Percentiles rank a stretch among this genome's conserved stretches.
These are phyloP conservation scores for Trypoxylon attenuatum DNA, from an alignment of 2,888 invertebrate species.

Conservation along the genomic window DNA sequence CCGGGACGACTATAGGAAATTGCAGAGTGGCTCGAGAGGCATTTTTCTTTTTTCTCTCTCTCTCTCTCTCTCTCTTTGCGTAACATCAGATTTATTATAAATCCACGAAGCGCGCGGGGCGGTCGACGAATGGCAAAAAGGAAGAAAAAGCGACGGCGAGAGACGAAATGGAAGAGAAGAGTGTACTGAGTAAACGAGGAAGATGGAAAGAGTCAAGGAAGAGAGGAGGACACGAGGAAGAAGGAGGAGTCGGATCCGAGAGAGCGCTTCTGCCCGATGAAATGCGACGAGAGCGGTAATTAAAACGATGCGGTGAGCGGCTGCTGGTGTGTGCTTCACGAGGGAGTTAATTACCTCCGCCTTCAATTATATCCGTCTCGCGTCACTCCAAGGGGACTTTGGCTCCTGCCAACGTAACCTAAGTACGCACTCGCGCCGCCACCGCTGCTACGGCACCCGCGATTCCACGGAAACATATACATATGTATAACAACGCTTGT, in stretches of 20 bases:
- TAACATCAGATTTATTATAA: constrained; percentile 63
- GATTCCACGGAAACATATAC: constrained; percentile 33
- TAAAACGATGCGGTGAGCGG: constrained; percentile 65
- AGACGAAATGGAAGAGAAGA: background rate
- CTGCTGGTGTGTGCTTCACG: constrained; percentile 52
- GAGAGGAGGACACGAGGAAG: constrained; percentile 7
- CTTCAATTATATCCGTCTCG: constrained; percentile 71
- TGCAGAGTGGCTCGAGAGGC: constrained; percentile 43
- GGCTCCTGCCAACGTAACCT: constrained; percentile 52
- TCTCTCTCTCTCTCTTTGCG: too few species aligned
- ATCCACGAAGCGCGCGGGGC: constrained; percentile 45
- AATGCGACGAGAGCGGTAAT: constrained; percentile 69
- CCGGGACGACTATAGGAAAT: constrained; percentile 42
- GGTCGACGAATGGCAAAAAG: background rate
- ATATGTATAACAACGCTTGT: background rate
- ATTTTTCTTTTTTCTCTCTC: too few species aligned
- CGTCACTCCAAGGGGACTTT: constrained; percentile 67
- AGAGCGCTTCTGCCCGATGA: constrained; percentile 63
- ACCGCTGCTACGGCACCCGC: constrained; percentile 39
- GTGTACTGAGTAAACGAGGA: background rate
- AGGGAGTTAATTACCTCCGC: constrained; percentile 71
- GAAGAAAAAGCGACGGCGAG: background rate
- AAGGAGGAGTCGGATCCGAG: constrained; percentile 2
- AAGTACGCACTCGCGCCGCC: constrained; percentile 53
- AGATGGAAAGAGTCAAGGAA: background rate